phyloP scores from a whole-genome alignment of 2,797 vertebrate species.

The Geotrypetes seraphini region DNA sequence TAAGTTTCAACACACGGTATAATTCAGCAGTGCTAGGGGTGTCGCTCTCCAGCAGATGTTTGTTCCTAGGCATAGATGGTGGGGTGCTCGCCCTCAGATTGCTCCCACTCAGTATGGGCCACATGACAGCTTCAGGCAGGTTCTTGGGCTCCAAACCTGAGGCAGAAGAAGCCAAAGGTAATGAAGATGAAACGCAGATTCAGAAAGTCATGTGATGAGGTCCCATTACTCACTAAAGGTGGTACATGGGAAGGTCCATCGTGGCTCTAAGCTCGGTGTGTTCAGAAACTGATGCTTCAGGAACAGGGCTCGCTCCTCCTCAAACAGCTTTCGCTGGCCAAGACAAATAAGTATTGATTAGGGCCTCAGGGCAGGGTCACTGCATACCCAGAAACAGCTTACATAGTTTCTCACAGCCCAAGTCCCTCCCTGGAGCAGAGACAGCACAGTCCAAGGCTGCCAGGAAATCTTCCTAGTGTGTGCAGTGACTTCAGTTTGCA shows the following conservation, averaged over 20 bases:
- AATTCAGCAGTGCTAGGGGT: not conserved
- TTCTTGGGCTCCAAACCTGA: not conserved
- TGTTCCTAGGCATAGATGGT: not conserved
- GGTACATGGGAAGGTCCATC: too few species aligned
- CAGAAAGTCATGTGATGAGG: too few species aligned
- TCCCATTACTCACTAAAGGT: too few species aligned
- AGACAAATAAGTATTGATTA: not conserved
- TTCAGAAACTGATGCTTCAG: conserved; percentile 20
- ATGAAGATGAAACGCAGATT: too few species aligned
- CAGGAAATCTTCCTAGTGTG: too few species aligned
- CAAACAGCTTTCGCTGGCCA: conserved; percentile 12
- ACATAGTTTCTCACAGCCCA: too few species aligned
- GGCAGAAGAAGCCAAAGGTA: not conserved
- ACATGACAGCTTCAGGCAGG: not conserved
- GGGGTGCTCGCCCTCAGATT: not conserved
- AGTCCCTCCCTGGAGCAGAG: not conserved
- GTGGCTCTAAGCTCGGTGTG: not conserved
- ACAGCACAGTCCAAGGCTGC: too few species aligned
- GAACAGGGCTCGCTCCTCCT: conserved; percentile 7
- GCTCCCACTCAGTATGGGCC: conserved; percentile 1
- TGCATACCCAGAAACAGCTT: too few species aligned
- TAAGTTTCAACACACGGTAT: not conserved
- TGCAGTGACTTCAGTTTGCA: too few species aligned
- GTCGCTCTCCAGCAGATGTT: not conserved
- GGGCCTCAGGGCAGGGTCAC: not conserved